Conservation (phyloP, 2,888 invertebrate species). For the Pemphredon lugubris region DNA sequence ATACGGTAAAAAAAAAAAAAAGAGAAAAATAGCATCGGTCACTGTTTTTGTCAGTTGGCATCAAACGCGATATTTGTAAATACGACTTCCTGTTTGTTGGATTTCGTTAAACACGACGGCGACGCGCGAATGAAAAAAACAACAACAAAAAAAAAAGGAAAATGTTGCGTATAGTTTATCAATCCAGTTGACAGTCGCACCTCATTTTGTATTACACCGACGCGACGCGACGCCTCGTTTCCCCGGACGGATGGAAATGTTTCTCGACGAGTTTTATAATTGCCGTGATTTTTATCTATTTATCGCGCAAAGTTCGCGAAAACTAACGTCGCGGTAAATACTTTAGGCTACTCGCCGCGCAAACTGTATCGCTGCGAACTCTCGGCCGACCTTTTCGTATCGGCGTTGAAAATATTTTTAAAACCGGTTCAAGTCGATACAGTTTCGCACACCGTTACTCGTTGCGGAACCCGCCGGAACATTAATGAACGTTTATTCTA, state of each 20-base stretch:
- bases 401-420: constrained; percentile 26
- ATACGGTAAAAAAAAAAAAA: neutral
- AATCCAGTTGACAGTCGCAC: too few relatives aligned
- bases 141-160: too few relatives aligned
- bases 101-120: too few relatives aligned
- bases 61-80: neutral
- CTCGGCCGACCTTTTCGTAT: constrained; percentile 25
- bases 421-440: constrained; percentile 41
- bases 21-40: too few relatives aligned
- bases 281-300: too few relatives aligned
- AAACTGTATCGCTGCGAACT: constrained; percentile 26
- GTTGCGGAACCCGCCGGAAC: constrained; percentile 9
- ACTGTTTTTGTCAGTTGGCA: neutral
- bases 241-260: too few relatives aligned
- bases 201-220: too few relatives aligned
- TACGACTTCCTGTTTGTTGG: neutral
- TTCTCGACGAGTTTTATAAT: too few relatives aligned
- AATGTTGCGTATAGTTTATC: too few relatives aligned
- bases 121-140: too few relatives aligned
- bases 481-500: constrained; percentile 48
- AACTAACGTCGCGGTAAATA: constrained; percentile 7
- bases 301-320: neutral
- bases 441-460: neutral
- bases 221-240: too few relatives aligned
- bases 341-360: constrained; percentile 11